phyloP scores from a whole-genome alignment of 2,113 vertebrate genomes.

The Microtus montanus region DNA sequence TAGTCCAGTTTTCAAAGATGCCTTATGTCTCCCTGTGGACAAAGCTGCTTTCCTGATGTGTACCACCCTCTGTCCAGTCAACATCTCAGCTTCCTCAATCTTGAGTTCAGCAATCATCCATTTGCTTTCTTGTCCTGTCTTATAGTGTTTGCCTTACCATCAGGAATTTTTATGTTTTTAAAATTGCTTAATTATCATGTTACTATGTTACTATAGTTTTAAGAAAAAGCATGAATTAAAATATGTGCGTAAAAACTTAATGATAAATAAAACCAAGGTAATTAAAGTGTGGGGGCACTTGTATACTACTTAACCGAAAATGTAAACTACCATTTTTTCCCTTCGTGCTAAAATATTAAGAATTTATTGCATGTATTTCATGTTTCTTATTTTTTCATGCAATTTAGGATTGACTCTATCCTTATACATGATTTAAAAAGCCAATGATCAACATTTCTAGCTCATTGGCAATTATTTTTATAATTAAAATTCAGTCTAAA shows the following conservation, averaged over 20 bases:
- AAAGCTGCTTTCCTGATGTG: background rate
- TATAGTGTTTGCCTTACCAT: background rate
- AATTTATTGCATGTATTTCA: background rate
- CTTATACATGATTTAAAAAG: background rate
- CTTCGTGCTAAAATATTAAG: background rate
- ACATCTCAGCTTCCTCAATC: background rate
- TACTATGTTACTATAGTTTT: background rate
- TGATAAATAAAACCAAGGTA: background rate
- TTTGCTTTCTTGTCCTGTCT: background rate
- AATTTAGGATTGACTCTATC: background rate
- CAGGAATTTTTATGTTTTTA: background rate
- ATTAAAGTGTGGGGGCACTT: background rate
- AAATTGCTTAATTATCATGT: background rate
- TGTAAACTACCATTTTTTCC: background rate
- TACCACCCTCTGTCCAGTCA: background rate
- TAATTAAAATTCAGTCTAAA: slow-evolving; percentile 28
- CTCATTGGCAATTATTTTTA: background rate
- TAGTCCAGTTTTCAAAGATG: background rate
- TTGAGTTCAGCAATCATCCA: background rate
- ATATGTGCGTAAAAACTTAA: background rate
- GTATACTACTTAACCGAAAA: background rate
- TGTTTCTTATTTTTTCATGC: background rate
- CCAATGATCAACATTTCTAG: background rate
- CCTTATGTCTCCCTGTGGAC: rapidly evolving
- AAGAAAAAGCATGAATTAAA: background rate